phyloP scores from a whole-genome alignment of 2,888 invertebrate species.

The Ennomos quercinarius region DNA sequence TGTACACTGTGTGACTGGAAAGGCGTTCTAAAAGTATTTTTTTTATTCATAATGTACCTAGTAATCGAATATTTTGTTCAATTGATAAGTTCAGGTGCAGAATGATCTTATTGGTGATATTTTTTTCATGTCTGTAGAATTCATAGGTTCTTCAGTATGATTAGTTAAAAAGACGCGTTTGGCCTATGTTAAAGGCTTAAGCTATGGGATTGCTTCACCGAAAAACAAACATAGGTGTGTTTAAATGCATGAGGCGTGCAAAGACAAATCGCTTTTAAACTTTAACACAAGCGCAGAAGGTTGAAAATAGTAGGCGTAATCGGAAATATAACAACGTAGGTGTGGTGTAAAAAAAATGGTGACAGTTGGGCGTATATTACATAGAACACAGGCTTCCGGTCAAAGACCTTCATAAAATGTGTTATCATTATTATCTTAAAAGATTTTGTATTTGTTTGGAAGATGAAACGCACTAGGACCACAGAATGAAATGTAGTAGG shows the following conservation, averaged over 20 bases:
- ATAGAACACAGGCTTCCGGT: conserved; percentile 8
- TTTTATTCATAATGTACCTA: too few species aligned
- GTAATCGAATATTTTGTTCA: too few species aligned
- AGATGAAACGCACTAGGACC: too few species aligned
- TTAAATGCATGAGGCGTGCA: conserved; percentile 17
- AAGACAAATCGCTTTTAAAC: not conserved
- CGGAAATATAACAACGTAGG: conserved; percentile 1
- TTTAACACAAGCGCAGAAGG: not conserved
- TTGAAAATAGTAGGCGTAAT: not conserved
- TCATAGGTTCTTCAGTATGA: too few species aligned
- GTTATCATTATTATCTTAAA: not conserved
- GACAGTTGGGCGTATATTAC: conserved; percentile 8
- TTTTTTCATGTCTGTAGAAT: too few species aligned
- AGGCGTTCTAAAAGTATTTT: too few species aligned
- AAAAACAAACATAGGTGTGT: conserved; percentile 27
- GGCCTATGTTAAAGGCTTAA: too few species aligned
- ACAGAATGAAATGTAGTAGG: too few species aligned
- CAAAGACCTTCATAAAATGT: conserved; percentile 13
- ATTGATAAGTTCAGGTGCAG: too few species aligned
- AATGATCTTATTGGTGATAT: too few species aligned
- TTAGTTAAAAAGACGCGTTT: too few species aligned
- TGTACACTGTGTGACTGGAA: too few species aligned
- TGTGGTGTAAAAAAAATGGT: conserved; percentile 12
- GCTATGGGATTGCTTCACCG: conserved; percentile 10
- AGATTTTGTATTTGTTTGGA: not conserved